Percentiles rank a stretch among this genome's conserved stretches.
Evolutionary conservation across 2,888 invertebrate species (phyloP).

Genomic region (Pimpla rufipes): DNA sequence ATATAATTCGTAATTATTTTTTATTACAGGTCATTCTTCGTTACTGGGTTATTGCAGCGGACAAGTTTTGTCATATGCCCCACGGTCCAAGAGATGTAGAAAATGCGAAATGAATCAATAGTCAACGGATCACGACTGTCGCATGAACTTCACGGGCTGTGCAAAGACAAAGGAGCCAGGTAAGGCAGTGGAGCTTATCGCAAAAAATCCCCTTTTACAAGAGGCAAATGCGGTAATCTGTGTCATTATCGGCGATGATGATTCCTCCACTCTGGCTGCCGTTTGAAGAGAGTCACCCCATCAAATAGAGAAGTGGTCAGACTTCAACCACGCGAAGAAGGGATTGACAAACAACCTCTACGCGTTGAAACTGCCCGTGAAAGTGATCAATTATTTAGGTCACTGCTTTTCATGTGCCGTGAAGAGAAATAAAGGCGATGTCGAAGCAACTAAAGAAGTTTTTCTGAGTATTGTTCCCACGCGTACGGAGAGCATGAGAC

Average conservation of each 20-base stretch:
- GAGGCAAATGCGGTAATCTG: constrained; percentile 64
- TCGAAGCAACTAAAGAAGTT: neutral
- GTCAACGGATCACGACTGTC: constrained; percentile 71
- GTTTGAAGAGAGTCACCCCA: constrained; percentile 29
- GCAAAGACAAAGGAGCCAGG: too few relatives aligned
- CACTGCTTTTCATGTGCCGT: too few relatives aligned
- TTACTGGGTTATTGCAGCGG: constrained; percentile 27
- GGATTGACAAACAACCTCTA: constrained; percentile 25
- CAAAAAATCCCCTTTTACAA: constrained; percentile 69
- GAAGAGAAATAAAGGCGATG: constrained; percentile 42
- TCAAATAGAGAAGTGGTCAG: constrained; percentile 43
- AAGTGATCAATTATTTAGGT: constrained; percentile 29
- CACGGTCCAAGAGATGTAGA: constrained; percentile 16
- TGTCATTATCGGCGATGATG: constrained; percentile 73
- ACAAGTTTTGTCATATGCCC: constrained; percentile 25
- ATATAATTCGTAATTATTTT: neutral
- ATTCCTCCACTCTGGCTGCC: constrained; percentile 69
- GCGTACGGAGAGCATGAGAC: constrained; percentile 67
- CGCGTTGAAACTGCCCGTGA: neutral
- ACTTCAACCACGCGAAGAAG: constrained; percentile 41
- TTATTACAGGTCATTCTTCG: constrained; percentile 27
- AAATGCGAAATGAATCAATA: constrained; percentile 57
- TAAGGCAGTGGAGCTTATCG: constrained; percentile 68
- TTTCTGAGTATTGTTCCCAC: constrained; percentile 65
- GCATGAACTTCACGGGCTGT: constrained; percentile 72